Evolutionary conservation across 2,113 vertebrate genomes (phyloP), one percentile per base, ranked within the genome.

Genomic region (Paradoxurus hermaphroditus): DNA sequence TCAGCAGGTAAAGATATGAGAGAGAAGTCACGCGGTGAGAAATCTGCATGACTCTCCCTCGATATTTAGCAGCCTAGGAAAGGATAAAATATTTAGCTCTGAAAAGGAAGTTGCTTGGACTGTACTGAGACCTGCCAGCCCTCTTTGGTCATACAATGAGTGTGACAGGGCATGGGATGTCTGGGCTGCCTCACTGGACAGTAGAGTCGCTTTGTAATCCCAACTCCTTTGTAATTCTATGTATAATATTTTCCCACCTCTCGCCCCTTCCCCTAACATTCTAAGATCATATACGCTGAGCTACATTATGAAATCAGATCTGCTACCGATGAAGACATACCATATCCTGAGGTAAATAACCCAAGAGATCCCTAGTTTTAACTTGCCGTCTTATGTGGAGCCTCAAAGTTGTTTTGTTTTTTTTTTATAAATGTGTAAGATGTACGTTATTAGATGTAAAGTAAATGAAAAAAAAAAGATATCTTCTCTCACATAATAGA

Each of bases 151-250:
- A 53, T 11, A 27, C 3, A 31, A 3, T 0, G n/a, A 31, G 2
- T 0, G n/a, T 12, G 11, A 23, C 18, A n/a, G 8, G 12, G 27
- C 8, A 0, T 12, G 4, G 13, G 56, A 25, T 11, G 13, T 7
- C 49, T 1, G 18, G 25, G 4, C 7, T 39, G 21, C 34, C 9
- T 12, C 21, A 2, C 3, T 1, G 49, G 34, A 34, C 0, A 18
- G 2, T 1, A 31, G 21, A 46, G 6, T 1, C 15, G 27, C 8
- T 53, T 25, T 19, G 5, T 8, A 36, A 73, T 73, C 1, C 10
- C 49, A 41, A 4, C 27, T 39, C 25, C 29, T 86, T 36, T 73
- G 18, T 34, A 25, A 65, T 63, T 84, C 34, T 86, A 4, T 12
- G 2, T 9, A 4, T 2, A 15, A 46, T 23, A 25, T 46, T 12